Evolutionary conservation across 2,113 vertebrate genomes (phyloP).

Genomic region (Dasyurus viverrinus): DNA sequence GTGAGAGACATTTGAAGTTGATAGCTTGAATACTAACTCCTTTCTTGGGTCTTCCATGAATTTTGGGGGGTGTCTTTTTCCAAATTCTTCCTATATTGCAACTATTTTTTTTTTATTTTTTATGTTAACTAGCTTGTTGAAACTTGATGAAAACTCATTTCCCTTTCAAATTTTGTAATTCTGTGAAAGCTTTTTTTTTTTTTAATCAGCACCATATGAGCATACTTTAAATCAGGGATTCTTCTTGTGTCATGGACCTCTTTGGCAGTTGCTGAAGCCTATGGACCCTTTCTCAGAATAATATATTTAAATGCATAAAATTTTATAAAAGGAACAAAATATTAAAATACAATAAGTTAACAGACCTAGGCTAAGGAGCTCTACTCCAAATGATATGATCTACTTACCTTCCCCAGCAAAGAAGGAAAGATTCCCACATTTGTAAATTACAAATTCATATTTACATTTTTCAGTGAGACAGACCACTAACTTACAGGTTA

Average conservation of each 20-base stretch:
- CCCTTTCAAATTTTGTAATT: not conserved
- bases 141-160: not conserved
- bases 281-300: not conserved
- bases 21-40: not conserved
- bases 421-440: not conserved
- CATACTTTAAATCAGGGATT: too few relatives aligned
- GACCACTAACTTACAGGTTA: not conserved
- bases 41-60: not conserved
- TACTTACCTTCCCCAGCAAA: not conserved
- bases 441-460: not conserved
- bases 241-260: too few relatives aligned
- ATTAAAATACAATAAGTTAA: not conserved
- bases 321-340: not conserved
- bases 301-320: not conserved
- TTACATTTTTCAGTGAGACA: not conserved
- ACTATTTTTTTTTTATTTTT: not conserved
- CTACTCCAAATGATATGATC: not conserved
- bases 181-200: not conserved
- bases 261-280: not conserved
- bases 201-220: too few relatives aligned
- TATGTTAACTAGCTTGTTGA: not conserved
- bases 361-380: not conserved
- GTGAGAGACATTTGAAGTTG: not conserved
- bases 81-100: not conserved
- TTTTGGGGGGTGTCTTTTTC: not conserved